Conservation (phyloP, 2,113 vertebrate species). For the Henicopernis longicauda region DNA sequence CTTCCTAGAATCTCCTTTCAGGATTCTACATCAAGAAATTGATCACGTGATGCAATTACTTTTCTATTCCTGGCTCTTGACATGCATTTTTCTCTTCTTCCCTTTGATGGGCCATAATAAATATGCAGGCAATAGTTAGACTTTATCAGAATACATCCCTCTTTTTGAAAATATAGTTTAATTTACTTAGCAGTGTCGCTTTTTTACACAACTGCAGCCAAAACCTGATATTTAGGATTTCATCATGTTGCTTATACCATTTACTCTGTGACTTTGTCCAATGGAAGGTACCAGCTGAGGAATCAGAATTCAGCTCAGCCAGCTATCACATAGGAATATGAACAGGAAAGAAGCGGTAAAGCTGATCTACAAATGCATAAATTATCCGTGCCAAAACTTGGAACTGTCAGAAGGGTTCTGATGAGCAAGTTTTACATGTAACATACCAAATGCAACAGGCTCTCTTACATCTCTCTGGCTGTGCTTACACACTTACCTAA, state of each 20-base stretch:
- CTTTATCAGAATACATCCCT: not conserved
- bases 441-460: not conserved
- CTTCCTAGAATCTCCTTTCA: not conserved
- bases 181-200: not conserved
- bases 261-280: not conserved
- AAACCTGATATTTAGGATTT: not conserved
- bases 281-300: not conserved
- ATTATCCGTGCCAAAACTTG: not conserved
- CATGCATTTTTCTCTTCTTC: not conserved
- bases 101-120: not conserved
- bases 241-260: not conserved
- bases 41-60: not conserved
- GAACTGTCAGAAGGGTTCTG: not conserved
- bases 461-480: not conserved
- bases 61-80: not conserved
- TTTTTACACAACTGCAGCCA: not conserved
- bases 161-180: not conserved
- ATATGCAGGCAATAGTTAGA: not conserved
- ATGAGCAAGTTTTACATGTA: not conserved
- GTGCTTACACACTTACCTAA: not conserved
- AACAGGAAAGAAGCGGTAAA: not conserved
- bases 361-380: not conserved
- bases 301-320: not conserved
- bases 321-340: not conserved
- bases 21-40: not conserved